A percentile compares a stretch with the other conserved stretches of the same genome.
Evolutionary conservation across 2,797 vertebrate genomes (phyloP).

Genomic region (Amblyopsis hoosieri): DNA sequence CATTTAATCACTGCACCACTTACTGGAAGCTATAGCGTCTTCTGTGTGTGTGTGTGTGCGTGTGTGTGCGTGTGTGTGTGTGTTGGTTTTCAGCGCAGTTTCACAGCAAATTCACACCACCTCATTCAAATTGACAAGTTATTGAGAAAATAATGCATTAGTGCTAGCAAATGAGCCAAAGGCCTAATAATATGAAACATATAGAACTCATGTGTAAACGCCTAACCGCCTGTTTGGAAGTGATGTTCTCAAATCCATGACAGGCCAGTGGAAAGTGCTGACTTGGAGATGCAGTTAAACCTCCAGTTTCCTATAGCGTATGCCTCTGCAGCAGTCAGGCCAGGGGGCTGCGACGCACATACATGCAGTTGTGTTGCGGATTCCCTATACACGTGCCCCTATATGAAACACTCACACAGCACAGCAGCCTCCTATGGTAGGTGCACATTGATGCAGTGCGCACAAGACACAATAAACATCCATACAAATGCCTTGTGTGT

Average conservation of each 20-base stretch:
- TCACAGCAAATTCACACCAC: constrained; percentile 20
- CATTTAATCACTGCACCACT: constrained; percentile 76
- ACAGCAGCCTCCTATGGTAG: too few relatives aligned
- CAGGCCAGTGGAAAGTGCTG: constrained; percentile 42
- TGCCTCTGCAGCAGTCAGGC: constrained; percentile 42
- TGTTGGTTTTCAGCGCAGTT: constrained; percentile 7
- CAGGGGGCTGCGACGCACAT: constrained; percentile 23
- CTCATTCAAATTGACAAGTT: background rate
- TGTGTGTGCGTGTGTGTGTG: constrained; percentile 10
- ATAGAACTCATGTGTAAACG: too few relatives aligned
- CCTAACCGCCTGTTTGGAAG: constrained; percentile 18
- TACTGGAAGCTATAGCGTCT: constrained; percentile 64
- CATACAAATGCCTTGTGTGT: too few relatives aligned
- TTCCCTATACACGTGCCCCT: too few relatives aligned
- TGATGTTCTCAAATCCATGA: constrained; percentile 39
- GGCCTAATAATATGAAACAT: background rate
- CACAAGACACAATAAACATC: too few relatives aligned
- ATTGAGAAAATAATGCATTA: background rate
- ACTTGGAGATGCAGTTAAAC: constrained; percentile 48
- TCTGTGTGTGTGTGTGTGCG: constrained; percentile 24
- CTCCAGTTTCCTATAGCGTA: constrained; percentile 34
- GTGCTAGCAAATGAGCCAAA: too few relatives aligned
- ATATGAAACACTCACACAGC: too few relatives aligned
- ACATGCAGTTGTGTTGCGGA: too few relatives aligned
- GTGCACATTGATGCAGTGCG: too few relatives aligned